Percentiles rank a stretch among this genome's conserved stretches.
Evolutionary conservation across 2,797 vertebrate genomes (phyloP).

Genomic region (Darevskia nairensis): DNA sequence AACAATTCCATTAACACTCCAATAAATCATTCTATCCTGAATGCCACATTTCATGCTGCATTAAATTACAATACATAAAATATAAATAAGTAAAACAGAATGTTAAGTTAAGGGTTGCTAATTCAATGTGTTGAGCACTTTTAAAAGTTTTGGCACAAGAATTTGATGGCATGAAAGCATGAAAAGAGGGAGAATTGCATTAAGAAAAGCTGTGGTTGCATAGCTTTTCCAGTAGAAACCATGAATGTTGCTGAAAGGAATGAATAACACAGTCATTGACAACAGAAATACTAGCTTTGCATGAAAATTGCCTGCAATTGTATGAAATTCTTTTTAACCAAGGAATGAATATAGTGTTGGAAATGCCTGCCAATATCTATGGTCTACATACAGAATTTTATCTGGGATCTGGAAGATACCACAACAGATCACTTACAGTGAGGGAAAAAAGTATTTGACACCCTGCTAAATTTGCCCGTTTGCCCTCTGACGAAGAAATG

Average conservation of each 20-base stretch:
- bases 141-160: not conserved
- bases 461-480: no score
- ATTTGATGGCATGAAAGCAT: not conserved
- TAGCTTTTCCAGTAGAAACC: not conserved
- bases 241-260: not conserved
- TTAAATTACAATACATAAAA: not conserved
- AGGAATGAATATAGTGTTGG: not conserved
- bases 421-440: not conserved
- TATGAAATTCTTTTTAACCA: not conserved
- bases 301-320: not conserved
- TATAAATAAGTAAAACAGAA: not conserved
- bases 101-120: not conserved
- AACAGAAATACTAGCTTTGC: not conserved
- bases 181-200: not conserved
- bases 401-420: not conserved
- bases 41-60: not conserved
- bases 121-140: not conserved
- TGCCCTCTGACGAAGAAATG: no score
- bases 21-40: not conserved
- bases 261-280: not conserved
- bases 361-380: not conserved
- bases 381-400: not conserved
- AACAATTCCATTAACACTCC: constrained; percentile 38
- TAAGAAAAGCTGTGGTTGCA: not conserved
- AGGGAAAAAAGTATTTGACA: no score